Evolutionary conservation across 2,888 invertebrate species (phyloP).

Genomic region (Phyllotreta striolata): DNA sequence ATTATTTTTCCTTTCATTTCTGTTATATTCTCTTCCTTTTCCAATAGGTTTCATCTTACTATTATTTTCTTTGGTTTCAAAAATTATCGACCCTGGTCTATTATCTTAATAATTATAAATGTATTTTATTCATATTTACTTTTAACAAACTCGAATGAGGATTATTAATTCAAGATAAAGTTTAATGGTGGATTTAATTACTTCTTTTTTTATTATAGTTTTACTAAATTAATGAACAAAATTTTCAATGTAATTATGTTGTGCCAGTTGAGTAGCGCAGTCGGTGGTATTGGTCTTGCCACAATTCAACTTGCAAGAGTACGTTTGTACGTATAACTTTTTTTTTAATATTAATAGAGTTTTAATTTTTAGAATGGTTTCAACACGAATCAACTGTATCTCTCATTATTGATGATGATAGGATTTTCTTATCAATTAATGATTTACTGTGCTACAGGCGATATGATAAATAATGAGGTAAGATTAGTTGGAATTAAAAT

Average conservation of each 20-base stretch:
- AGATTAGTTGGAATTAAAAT: not conserved
- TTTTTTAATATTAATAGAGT: too few species aligned
- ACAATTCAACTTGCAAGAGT: conserved; percentile 1
- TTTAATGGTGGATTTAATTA: too few species aligned
- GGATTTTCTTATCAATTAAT: conserved; percentile 3
- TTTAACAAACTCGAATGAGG: too few species aligned
- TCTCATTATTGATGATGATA: not conserved
- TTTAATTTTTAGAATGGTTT: too few species aligned
- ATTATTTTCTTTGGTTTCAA: too few species aligned
- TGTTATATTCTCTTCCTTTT: too few species aligned
- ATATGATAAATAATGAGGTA: not conserved
- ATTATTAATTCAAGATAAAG: too few species aligned
- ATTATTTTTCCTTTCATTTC: too few species aligned
- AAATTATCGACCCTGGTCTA: too few species aligned
- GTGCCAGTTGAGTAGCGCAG: not conserved
- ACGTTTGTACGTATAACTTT: not conserved
- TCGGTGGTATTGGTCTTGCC: not conserved
- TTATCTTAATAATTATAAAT: too few species aligned
- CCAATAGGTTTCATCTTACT: too few species aligned
- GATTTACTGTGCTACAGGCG: conserved; percentile 5
- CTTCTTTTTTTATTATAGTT: conserved; percentile 1
- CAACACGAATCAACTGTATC: not conserved
- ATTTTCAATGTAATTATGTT: not conserved
- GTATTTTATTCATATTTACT: too few species aligned
- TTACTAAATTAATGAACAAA: conserved; percentile 1